Conservation (phyloP, 2,888 invertebrate genomes). For the Amaurobius ferox region DNA sequence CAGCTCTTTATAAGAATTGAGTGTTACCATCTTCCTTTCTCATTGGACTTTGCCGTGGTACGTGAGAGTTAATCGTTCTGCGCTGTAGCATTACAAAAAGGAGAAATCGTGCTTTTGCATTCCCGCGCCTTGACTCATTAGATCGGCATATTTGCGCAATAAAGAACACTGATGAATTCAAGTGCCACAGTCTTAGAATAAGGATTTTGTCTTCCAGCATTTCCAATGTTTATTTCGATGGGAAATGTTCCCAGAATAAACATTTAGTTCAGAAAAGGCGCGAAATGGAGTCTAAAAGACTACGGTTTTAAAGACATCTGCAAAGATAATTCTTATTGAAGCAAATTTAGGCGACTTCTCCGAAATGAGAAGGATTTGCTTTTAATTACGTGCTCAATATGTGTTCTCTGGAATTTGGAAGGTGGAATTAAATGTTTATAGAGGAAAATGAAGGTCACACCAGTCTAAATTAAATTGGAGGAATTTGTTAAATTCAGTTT, state of each 20-base stretch:
- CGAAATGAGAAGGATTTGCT: background rate
- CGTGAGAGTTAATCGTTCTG: conserved; percentile 31
- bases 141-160: conserved; percentile 60
- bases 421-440: background rate
- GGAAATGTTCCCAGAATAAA: conserved; percentile 61
- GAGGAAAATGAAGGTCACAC: too few species aligned
- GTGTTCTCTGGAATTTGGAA: background rate
- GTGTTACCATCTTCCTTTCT: background rate
- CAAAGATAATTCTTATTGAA: conserved; percentile 26
- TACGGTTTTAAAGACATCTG: conserved; percentile 37
- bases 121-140: conserved; percentile 36
- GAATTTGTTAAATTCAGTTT: too few species aligned
- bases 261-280: conserved; percentile 53
- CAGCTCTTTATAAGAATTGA: background rate
- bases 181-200: conserved; percentile 26
- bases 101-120: conserved; percentile 24
- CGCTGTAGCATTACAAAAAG: conserved; percentile 28
- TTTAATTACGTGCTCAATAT: background rate
- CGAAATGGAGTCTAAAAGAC: conserved; percentile 38
- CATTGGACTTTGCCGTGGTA: background rate
- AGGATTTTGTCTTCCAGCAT: conserved; percentile 15
- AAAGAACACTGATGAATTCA: conserved; percentile 42
- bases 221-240: conserved; percentile 57
- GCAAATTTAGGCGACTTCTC: background rate
- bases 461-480: too few species aligned